phyloP scores from a whole-genome alignment of 1,140 invertebrate species.

The Drosophila nigromelanica region DNA sequence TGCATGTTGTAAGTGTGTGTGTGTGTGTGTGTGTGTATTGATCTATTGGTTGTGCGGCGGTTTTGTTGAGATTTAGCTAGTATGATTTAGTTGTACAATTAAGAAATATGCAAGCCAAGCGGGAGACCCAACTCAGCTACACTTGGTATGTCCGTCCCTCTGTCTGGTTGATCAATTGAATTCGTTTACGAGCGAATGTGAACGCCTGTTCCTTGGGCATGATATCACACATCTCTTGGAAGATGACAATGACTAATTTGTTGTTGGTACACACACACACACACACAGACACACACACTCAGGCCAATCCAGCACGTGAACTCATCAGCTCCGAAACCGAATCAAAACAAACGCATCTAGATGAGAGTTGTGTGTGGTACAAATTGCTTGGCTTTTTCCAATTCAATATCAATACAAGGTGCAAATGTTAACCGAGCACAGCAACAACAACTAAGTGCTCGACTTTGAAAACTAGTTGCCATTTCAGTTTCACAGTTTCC shows the following conservation, averaged over 20 bases:
- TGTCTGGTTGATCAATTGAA: constrained; percentile 60
- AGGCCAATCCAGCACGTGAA: constrained; percentile 24
- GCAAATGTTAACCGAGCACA: constrained; percentile 2
- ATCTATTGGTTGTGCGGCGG: constrained; percentile 60
- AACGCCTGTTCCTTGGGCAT: constrained; percentile 20
- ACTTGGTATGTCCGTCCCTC: neutral
- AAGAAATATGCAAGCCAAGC: constrained; percentile 23
- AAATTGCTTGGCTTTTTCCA: constrained; percentile 25
- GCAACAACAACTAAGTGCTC: neutral
- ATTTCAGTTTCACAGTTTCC: constrained; percentile 6
- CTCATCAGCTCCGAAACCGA: constrained; percentile 33
- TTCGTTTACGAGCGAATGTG: constrained; percentile 44
- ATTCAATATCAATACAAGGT: constrained; percentile 17
- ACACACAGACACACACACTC: too few species aligned
- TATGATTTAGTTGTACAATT: constrained; percentile 68
- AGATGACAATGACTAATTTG: constrained; percentile 51
- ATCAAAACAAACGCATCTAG: constrained; percentile 22
- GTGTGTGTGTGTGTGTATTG: constrained; percentile 18
- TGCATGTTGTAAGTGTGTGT: constrained; percentile 19
- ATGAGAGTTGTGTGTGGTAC: constrained; percentile 40
- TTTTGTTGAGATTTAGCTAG: constrained; percentile 75
- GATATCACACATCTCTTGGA: constrained; percentile 40
- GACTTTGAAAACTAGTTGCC: constrained; percentile 42
- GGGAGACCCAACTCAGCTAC: constrained; percentile 6
- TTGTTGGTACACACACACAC: constrained; percentile 44